A percentile compares a stretch with the other conserved stretches of the same genome.
These are phyloP conservation scores for Drosophila lutescens DNA, from an alignment of 2,888 invertebrate genomes.

Conservation along the genomic window DNA sequence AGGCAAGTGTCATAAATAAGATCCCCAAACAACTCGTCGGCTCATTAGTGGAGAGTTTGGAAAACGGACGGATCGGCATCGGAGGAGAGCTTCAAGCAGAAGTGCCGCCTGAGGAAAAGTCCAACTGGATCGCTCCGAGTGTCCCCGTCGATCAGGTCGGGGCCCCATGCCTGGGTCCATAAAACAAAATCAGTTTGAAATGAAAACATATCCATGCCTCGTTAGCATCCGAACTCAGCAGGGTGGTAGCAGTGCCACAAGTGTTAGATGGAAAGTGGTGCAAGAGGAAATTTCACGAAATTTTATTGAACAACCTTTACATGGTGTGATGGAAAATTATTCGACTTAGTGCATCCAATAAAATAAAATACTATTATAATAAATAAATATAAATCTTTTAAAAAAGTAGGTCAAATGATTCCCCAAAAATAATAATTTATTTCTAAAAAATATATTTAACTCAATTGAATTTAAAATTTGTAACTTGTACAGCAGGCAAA, in stretches of 20 bases:
- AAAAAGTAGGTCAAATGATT: too few species aligned
- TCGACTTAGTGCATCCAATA: too few species aligned
- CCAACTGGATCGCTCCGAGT: constrained; percentile 20
- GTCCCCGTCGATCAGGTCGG: constrained; percentile 37
- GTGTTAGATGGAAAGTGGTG: constrained; percentile 20
- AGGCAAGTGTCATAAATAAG: constrained; percentile 63
- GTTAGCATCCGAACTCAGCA: constrained; percentile 60
- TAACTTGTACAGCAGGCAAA: not conserved
- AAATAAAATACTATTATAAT: too few species aligned
- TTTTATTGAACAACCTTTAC: not conserved
- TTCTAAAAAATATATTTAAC: too few species aligned
- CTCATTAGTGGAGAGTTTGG: constrained; percentile 57
- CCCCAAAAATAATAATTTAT: too few species aligned
- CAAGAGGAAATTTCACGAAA: constrained; percentile 5
- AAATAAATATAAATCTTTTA: too few species aligned
- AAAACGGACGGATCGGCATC: not conserved
- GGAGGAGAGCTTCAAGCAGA: constrained; percentile 8
- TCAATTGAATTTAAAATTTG: not conserved
- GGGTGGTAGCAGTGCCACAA: constrained; percentile 44
- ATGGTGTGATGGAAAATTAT: not conserved
- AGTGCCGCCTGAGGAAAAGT: constrained; percentile 21
- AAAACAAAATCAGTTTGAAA: constrained; percentile 55
- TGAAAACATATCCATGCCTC: constrained; percentile 64
- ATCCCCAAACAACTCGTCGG: constrained; percentile 50
- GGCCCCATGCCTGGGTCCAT: constrained; percentile 51